A percentile compares a stretch with the other conserved stretches of the same genome.
Conservation (phyloP, 2,797 vertebrate genomes). For the Bradypodion ventrale region DNA sequence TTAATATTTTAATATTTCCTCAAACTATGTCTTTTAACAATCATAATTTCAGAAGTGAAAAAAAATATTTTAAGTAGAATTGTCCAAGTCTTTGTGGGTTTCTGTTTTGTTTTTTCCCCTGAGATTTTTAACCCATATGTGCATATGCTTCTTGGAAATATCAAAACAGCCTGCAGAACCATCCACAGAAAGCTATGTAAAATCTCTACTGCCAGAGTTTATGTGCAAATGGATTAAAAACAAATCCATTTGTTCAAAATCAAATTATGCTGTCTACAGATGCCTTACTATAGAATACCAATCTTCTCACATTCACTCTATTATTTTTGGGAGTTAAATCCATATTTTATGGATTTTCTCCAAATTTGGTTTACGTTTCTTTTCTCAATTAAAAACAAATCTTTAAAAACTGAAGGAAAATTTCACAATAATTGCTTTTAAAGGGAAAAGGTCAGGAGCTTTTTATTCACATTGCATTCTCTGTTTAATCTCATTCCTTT, state of each 20-base stretch:
- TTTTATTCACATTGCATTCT: not conserved
- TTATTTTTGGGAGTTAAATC: not conserved
- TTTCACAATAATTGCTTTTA: not conserved
- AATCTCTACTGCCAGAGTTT: accelerated
- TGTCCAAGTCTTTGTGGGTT: not conserved
- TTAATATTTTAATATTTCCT: not conserved
- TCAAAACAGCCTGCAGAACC: not conserved
- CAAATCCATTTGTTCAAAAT: constrained; percentile 1
- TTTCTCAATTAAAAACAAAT: constrained; percentile 26
- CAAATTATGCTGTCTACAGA: not conserved
- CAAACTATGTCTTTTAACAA: not conserved
- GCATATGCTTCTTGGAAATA: not conserved
- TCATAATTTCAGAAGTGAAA: constrained; percentile 7
- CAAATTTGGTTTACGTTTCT: constrained; percentile 33
- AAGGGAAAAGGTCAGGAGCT: not conserved
- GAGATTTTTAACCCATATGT: accelerated
- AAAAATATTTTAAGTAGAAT: not conserved
- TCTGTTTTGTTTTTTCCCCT: not conserved
- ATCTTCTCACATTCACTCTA: constrained; percentile 15
- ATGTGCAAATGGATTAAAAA: constrained; percentile 1
- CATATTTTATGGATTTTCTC: constrained; percentile 28
- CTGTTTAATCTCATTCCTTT: constrained; percentile 34
- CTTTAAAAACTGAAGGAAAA: not conserved
- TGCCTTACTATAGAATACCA: not conserved
- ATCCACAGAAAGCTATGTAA: not conserved